Conservation (phyloP, 2,113 vertebrate genomes). For the Actinemys pallida region DNA sequence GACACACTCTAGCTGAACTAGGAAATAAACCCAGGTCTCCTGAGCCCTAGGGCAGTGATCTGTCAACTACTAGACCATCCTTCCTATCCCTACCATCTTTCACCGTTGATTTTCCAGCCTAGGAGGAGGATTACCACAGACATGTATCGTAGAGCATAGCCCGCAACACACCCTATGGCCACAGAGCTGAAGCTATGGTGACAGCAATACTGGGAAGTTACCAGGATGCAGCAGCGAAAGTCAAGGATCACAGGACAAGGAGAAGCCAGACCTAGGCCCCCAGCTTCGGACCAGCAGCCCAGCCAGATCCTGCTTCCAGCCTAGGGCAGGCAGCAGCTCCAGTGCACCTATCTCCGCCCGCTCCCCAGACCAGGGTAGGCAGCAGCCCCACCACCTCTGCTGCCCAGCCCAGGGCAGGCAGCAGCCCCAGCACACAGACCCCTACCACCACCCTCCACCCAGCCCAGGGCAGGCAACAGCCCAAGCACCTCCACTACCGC, state of each 20-base stretch:
- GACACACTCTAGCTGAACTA: not conserved
- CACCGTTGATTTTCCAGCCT: not conserved
- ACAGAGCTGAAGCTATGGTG: not conserved
- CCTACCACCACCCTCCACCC: no score
- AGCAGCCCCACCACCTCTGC: not conserved
- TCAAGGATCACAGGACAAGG: not conserved
- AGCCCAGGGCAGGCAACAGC: no score
- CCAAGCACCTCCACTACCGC: no score
- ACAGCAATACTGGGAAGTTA: not conserved
- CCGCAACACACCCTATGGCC: not conserved
- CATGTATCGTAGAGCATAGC: no score
- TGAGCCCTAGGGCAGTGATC: not conserved
- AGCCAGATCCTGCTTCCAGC: not conserved
- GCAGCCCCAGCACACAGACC: not conserved
- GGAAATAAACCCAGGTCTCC: not conserved
- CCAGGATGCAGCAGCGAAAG: fast-evolving
- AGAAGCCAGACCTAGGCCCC: not conserved
- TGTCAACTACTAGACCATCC: not conserved
- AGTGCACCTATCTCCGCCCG: no score
- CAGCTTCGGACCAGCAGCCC: not conserved
- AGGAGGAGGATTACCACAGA: no score
- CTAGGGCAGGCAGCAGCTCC: no score
- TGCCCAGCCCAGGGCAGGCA: conserved; percentile 8
- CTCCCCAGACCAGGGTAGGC: not conserved
- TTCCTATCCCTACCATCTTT: not conserved